phyloP scores from a whole-genome alignment of 1,140 invertebrate genomes.

The Brachionus asplanchnoidis region DNA sequence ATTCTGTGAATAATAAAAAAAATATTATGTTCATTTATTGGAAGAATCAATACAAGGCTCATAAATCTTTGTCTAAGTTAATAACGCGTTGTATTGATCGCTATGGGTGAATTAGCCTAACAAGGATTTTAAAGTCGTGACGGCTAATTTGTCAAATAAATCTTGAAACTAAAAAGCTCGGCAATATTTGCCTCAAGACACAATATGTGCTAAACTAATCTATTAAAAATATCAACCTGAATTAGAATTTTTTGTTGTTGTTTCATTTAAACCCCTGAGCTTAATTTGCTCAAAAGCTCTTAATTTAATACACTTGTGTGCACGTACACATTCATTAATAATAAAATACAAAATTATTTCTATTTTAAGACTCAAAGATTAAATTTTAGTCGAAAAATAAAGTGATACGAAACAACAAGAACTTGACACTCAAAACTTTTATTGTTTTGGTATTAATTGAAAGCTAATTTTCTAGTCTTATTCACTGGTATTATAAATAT shows the following conservation, averaged over 20 bases:
- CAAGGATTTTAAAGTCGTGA: not conserved
- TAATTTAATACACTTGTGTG: not conserved
- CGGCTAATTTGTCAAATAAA: not conserved
- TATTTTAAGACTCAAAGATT: not conserved
- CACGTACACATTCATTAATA: not conserved
- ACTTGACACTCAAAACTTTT: not conserved
- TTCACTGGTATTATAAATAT: not conserved
- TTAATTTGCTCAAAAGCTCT: not conserved
- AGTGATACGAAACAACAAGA: not conserved
- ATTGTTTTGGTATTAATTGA: not conserved
- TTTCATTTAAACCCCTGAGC: not conserved
- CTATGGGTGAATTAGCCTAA: not conserved
- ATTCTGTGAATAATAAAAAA: not conserved
- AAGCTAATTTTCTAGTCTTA: not conserved
- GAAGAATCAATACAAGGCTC: not conserved
- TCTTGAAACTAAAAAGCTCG: not conserved
- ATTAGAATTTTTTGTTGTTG: not conserved
- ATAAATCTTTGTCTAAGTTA: not conserved
- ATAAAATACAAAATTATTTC: not conserved
- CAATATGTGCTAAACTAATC: not conserved
- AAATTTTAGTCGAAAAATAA: not conserved
- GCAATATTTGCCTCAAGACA: not conserved
- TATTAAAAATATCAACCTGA: not conserved
- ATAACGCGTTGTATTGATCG: not conserved
- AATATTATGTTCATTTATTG: not conserved